Conservation (phyloP, 53 echinoderm and acorn worm genomes). For the Luidia sarsii region DNA sequence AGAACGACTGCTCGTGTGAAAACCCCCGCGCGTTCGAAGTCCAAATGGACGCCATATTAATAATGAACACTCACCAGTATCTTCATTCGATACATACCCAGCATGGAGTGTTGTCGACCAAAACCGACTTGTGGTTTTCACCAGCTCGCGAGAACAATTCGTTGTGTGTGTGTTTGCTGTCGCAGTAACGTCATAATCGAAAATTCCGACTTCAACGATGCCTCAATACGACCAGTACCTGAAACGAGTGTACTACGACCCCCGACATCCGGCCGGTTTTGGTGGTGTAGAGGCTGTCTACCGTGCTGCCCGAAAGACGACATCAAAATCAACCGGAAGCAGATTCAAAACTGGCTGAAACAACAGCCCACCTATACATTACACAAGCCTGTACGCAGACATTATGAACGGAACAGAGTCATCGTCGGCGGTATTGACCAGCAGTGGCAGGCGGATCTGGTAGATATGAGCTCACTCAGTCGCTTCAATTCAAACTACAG, state of each 20-base stretch:
- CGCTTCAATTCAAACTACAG: conserved; percentile 40
- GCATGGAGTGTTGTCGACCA: conserved; percentile 51
- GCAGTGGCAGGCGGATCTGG: no score
- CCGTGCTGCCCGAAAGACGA: conserved; percentile 28
- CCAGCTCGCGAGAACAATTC: neutral
- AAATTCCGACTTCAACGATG: neutral
- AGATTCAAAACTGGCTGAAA: conserved; percentile 44
- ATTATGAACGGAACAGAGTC: conserved; percentile 43
- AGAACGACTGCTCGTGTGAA: no score
- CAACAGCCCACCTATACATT: conserved; percentile 52
- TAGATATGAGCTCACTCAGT: no score
- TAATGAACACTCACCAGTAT: neutral
- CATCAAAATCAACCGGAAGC: conserved; percentile 2
- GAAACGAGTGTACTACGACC: no score
- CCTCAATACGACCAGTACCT: conserved; percentile 48
- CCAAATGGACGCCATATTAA: conserved; percentile 4
- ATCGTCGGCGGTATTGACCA: conserved; percentile 47
- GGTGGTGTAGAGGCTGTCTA: conserved; percentile 37
- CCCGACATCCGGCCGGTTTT: no score
- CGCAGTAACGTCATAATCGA: conserved; percentile 22
- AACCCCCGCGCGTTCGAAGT: neutral
- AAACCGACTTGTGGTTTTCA: neutral
- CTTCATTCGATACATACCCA: neutral
- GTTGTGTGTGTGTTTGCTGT: conserved; percentile 44
- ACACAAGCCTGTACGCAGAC: conserved; percentile 27